phyloP scores from a whole-genome alignment of 2,113 vertebrate genomes.

The Oncorhynchus masou region DNA sequence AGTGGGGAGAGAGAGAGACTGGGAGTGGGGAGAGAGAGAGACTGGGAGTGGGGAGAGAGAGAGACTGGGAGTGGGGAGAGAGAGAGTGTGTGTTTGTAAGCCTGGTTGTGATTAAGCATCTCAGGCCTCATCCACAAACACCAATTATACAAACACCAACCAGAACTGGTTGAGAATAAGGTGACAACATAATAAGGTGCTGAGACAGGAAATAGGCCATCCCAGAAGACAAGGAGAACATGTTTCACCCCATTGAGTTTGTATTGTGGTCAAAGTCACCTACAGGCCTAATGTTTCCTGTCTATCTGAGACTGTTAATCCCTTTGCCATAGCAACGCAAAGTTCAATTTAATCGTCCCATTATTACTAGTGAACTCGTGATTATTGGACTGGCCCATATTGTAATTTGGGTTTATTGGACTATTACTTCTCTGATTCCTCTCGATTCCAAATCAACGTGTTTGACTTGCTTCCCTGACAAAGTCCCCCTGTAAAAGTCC shows the following conservation, averaged over 20 bases:
- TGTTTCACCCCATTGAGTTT: not conserved
- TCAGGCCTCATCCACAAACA: constrained; percentile 41
- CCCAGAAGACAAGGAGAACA: constrained; percentile 11
- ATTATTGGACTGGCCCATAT: constrained; percentile 3
- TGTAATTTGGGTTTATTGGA: constrained; percentile 5
- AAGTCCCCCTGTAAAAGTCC: constrained; percentile 3
- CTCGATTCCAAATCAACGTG: not conserved
- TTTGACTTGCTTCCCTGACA: constrained; percentile 24
- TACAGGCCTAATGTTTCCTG: constrained; percentile 15
- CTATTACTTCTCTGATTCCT: constrained; percentile 10
- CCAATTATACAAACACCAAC: constrained; percentile 44
- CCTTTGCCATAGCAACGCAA: constrained; percentile 10
- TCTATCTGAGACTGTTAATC: constrained; percentile 1
- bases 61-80: no score
- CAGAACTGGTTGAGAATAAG: constrained; percentile 36
- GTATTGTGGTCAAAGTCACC: constrained; percentile 9
- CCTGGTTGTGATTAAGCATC: constrained; percentile 38
- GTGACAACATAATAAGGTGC: constrained; percentile 6
- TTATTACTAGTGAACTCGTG: constrained; percentile 8
- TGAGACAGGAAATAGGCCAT: constrained; percentile 38
- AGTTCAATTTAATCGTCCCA: constrained; percentile 18
- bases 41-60: no score
- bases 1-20: no score
- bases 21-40: no score
- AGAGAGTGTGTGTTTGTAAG: not conserved